Conservation (phyloP, 2,113 vertebrate species). For the Datnioides undecimradiatus region DNA sequence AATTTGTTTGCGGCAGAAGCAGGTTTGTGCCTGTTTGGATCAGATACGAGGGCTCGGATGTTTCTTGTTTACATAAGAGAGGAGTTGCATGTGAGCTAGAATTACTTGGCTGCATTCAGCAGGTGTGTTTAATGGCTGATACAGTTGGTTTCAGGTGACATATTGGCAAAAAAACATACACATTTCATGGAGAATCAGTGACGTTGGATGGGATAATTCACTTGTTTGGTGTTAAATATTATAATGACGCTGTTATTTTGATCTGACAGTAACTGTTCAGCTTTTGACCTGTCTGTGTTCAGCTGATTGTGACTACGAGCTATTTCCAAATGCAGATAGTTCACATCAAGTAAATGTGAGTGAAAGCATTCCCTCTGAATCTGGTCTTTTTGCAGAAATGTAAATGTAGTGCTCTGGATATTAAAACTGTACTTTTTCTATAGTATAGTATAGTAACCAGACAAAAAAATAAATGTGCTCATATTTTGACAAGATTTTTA, state of each 20-base stretch:
- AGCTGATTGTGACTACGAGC: not conserved
- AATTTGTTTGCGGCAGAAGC: not conserved
- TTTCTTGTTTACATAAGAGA: conserved; percentile 32
- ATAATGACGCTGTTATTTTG: not conserved
- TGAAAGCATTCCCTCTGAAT: not conserved
- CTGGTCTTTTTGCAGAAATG: not conserved
- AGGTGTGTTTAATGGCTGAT: not conserved
- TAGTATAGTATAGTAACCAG: not conserved
- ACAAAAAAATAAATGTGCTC: not conserved
- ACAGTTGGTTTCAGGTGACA: conserved; percentile 4
- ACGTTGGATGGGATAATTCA: not conserved
- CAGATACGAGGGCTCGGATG: not conserved
- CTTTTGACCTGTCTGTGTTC: not conserved
- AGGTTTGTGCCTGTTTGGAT: conserved; percentile 1
- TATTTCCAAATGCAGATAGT: not conserved
- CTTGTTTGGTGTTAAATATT: not conserved
- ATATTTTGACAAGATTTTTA: not conserved
- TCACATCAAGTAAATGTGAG: not conserved
- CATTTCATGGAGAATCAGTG: not conserved
- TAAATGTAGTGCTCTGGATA: not conserved
- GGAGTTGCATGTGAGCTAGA: conserved; percentile 18
- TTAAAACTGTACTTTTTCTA: not conserved
- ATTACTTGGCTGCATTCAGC: not conserved
- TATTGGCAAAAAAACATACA: not conserved
- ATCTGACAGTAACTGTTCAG: not conserved